phyloP scores from a whole-genome alignment of 2,888 invertebrate species.

The Heliconius cydno region DNA sequence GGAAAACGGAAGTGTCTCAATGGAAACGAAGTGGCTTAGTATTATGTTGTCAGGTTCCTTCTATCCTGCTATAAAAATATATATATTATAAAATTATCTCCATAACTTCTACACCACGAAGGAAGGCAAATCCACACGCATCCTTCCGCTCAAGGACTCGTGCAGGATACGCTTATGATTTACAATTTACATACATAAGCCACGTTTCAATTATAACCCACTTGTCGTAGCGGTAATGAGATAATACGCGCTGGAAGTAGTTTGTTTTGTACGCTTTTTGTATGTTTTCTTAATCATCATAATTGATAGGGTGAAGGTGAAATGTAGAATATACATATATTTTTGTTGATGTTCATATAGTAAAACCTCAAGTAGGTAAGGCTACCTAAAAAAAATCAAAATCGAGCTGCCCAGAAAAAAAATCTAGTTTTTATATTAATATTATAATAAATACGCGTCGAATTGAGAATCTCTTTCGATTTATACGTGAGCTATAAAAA shows the following conservation, averaged over 20 bases:
- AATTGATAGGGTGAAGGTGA: background rate
- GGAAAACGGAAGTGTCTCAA: no score
- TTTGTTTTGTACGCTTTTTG: background rate
- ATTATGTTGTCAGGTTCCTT: no score
- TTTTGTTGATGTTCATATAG: no score
- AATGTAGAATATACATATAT: background rate
- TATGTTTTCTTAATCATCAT: background rate
- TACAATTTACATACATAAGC: conserved; percentile 15
- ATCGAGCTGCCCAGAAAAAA: no score
- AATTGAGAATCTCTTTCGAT: no score
- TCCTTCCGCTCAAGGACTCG: conserved; percentile 18
- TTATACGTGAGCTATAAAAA: no score
- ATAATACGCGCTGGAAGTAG: background rate
- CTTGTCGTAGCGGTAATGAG: conserved; percentile 10
- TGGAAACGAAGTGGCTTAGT: no score
- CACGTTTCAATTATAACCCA: conserved; percentile 16
- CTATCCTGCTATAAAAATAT: background rate
- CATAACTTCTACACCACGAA: background rate
- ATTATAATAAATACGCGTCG: no score
- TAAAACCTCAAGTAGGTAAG: no score
- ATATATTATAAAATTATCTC: background rate
- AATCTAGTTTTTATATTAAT: no score
- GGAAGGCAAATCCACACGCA: background rate
- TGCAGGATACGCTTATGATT: conserved; percentile 4
- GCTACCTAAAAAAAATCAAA: no score